Evolutionary conservation across 2,113 vertebrate species (phyloP).

Genomic region (Vireo altiloquus): DNA sequence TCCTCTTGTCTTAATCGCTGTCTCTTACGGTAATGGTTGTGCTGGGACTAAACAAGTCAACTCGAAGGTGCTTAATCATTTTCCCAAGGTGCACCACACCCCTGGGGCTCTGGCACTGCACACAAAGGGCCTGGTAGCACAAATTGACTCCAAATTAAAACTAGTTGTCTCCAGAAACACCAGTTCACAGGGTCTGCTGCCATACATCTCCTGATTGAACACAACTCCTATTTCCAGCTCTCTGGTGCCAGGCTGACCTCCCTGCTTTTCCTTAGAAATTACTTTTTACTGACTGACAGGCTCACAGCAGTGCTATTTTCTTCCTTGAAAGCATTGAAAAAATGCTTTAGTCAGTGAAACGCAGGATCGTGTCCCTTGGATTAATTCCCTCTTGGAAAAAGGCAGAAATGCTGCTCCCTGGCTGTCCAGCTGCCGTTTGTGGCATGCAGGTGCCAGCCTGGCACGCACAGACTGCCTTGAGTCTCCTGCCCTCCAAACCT

Average conservation of each 20-base stretch:
- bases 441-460: neutral
- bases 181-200: neutral
- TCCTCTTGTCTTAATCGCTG: neutral
- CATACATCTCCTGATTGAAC: neutral
- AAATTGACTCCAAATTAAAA: neutral
- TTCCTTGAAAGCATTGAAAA: neutral
- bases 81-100: neutral
- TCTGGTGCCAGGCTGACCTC: neutral
- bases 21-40: neutral
- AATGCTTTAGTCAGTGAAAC: neutral
- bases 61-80: neutral
- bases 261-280: neutral
- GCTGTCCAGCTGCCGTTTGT: rapidly evolving
- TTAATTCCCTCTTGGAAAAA: neutral
- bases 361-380: neutral
- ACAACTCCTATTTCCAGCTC: neutral
- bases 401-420: neutral
- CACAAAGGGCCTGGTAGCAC: neutral
- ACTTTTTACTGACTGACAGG: neutral
- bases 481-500: neutral
- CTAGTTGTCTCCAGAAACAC: neutral
- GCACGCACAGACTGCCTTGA: rapidly evolving
- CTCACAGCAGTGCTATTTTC: neutral
- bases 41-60: neutral
- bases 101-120: neutral